These are phyloP conservation scores for Argyresthia goedartella DNA, from an alignment of 2,888 invertebrate genomes.

Conservation along the genomic window DNA sequence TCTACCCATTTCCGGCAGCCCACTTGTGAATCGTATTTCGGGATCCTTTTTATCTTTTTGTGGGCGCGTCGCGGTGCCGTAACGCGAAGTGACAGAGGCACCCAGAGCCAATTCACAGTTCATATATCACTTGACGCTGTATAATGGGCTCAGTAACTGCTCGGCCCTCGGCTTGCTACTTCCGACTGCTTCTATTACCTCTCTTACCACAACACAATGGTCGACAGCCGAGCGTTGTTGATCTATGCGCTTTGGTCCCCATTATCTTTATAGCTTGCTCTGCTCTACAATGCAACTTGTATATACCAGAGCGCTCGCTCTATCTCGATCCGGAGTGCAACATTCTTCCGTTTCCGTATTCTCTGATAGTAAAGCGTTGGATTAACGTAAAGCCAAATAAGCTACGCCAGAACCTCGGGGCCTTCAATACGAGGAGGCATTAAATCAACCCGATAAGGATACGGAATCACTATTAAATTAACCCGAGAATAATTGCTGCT, in stretches of 20 bases:
- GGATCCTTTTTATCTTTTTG: slow-evolving; percentile 67
- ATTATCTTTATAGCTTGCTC: neutral
- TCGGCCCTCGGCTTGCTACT: slow-evolving; percentile 56
- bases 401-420: neutral
- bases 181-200: slow-evolving; percentile 33
- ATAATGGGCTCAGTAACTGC: slow-evolving; percentile 59
- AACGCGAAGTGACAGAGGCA: slow-evolving; percentile 62
- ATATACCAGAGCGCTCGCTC: too few species aligned
- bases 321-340: too few species aligned
- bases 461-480: neutral
- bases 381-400: neutral
- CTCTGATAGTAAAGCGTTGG: neutral
- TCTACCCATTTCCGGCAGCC: slow-evolving; percentile 64
- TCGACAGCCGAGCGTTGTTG: neutral
- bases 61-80: slow-evolving; percentile 37
- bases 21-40: slow-evolving; percentile 68
- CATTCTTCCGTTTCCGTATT: neutral
- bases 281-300: neutral
- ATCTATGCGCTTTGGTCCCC: too few species aligned
- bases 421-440: neutral
- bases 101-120: slow-evolving; percentile 61
- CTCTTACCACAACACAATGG: slow-evolving; percentile 6
- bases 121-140: slow-evolving; percentile 62
- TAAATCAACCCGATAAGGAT: neutral
- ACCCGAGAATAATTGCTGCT: neutral